These are phyloP conservation scores for Ceratosolen solmsi DNA, from an alignment of 1,140 invertebrate genomes.

Conservation along the genomic window DNA sequence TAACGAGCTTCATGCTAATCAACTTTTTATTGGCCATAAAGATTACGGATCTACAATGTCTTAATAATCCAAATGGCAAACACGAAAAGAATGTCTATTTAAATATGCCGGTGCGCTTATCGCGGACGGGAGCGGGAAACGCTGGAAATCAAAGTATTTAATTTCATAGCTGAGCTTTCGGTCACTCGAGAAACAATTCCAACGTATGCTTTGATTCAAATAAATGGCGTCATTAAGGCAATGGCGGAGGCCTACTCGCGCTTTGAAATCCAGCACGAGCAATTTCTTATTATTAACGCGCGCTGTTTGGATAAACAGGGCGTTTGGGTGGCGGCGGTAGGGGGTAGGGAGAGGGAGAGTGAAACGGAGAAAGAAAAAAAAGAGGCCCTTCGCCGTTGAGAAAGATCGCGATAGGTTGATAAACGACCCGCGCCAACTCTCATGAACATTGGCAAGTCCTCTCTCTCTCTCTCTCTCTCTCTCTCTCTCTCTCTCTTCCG, in stretches of 20 bases:
- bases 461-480: too few relatives aligned
- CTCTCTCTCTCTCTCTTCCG: background rate
- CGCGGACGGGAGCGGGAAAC: background rate
- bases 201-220: background rate
- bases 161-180: background rate
- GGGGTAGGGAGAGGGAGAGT: too few relatives aligned
- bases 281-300: background rate
- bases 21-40: background rate
- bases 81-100: background rate
- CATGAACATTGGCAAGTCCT: background rate
- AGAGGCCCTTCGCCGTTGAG: background rate
- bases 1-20: background rate
- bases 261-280: too few relatives aligned
- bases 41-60: constrained; percentile 15
- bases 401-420: constrained; percentile 19
- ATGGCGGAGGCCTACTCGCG: too few relatives aligned
- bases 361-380: too few relatives aligned
- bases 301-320: background rate
- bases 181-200: background rate
- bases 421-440: constrained; percentile 30
- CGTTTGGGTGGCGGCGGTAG: too few relatives aligned
- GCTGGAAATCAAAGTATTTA: background rate
- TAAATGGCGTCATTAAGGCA: background rate
- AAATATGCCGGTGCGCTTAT: background rate
- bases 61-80: background rate